Evolutionary conservation across 2,113 vertebrate species (phyloP), one percentile per base, ranked within the genome.

Genomic region (Myodes glareolus): DNA sequence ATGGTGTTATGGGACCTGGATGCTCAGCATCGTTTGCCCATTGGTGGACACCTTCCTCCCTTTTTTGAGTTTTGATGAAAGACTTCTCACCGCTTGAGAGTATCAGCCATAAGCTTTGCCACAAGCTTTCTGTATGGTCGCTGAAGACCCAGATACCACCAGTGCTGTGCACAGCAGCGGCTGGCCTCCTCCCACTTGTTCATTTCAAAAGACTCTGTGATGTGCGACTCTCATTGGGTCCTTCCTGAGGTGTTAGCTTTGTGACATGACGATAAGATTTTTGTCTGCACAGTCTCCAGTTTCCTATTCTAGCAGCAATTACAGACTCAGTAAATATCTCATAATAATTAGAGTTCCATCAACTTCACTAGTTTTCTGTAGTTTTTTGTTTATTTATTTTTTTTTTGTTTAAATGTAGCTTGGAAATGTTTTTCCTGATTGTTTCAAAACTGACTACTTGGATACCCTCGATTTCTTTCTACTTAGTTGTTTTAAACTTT

Each of bases 151-250:
- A 96, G 17, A 1, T 0, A 31, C 91, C 76, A 86, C 42, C 58
- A 80, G 77, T 55, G 73, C 33, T 61, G 19, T 31, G 4, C 0
- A 0, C 63, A 52, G 47, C 39, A 65, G 88, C 0, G 11, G 11
- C 68, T 95, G 89, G 81, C 78, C 52, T 63, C 42, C 90, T 80
- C 55, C 67, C 42, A 90, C 45, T 45, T 36, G 39, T 68, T 97
- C 73, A 85, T 96, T 98, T 86, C 70, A 63, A 5, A 33, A 68
- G 31, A 6, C 0, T 68, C 16, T 33, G 88, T 67, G 23, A 78
- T 89, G 96, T 97, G 88, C 95, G 80, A 0, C 50, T 95, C 92
- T 98, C 93, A 89, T 72, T 87, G 95, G 85, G 39, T 19, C 90
- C 47, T 94, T 97, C 94, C 92, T 65, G 87, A 50, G 77, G n/a